These are phyloP conservation scores for Hydrolagus affinis DNA, from an alignment of 2,113 vertebrate genomes.

Conservation along the genomic window DNA sequence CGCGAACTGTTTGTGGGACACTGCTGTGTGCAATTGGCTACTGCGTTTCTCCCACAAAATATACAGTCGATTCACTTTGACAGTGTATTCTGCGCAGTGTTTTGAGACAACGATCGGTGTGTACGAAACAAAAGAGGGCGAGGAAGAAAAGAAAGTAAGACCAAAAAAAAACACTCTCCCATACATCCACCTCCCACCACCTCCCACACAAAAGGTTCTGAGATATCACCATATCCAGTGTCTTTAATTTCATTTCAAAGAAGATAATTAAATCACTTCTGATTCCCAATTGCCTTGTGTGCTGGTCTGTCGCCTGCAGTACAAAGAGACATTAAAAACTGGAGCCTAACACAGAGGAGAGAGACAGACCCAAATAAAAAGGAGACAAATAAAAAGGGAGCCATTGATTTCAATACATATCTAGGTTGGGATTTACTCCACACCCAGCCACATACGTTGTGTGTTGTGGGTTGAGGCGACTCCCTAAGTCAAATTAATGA, in stretches of 20 bases:
- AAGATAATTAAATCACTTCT: constrained; percentile 31
- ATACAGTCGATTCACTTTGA: no score
- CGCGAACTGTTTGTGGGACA: no score
- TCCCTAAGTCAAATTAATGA: constrained; percentile 41
- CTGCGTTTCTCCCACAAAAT: no score
- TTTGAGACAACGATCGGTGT: no score
- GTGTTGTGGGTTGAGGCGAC: constrained; percentile 34
- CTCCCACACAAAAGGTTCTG: constrained; percentile 26
- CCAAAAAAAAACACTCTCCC: no score
- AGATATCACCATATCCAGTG: constrained; percentile 26
- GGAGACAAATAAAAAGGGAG: constrained; percentile 42
- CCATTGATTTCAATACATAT: constrained; percentile 40
- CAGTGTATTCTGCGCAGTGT: no score
- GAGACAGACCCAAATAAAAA: constrained; percentile 58
- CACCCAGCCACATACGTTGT: constrained; percentile 37
- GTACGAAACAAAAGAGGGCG: no score
- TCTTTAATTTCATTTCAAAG: constrained; percentile 32
- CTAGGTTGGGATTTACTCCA: constrained; percentile 55
- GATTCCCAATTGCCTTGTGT: constrained; percentile 27
- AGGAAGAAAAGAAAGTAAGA: no score
- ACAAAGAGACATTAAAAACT: constrained; percentile 58
- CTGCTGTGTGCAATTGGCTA: no score
- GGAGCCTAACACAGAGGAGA: constrained; percentile 43
- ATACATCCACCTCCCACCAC: not conserved
- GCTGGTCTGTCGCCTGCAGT: constrained; percentile 52